Evolutionary conservation across 1,140 invertebrate genomes (phyloP).

Genomic region (Pantala flavescens): DNA sequence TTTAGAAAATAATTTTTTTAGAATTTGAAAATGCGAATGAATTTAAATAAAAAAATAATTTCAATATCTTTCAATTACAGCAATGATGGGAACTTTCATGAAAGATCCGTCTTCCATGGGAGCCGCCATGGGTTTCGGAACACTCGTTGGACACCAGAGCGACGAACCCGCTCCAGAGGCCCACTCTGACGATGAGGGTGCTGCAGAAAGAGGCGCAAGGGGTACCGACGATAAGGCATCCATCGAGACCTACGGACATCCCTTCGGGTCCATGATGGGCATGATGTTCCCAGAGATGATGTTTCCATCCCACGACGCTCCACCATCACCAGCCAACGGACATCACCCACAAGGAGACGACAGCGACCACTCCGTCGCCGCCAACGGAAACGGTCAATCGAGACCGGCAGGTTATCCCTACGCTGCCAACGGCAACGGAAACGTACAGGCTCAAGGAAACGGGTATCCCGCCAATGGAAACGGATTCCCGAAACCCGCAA

Average conservation of each 20-base stretch:
- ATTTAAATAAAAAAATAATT: no score
- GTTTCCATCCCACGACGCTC: not conserved
- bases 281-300: conserved; percentile 4
- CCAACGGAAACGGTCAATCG: not conserved
- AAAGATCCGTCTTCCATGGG: no score
- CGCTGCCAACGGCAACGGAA: no score
- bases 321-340: not conserved
- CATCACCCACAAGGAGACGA: not conserved
- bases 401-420: no score
- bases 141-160: not conserved
- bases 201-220: not conserved
- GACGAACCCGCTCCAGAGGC: not conserved
- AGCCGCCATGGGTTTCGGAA: not conserved
- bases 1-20: not conserved
- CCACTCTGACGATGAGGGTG: not conserved
- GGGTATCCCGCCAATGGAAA: no score
- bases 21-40: not conserved
- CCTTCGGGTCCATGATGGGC: not conserved
- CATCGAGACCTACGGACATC: not conserved
- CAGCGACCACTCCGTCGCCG: not conserved
- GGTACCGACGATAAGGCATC: not conserved
- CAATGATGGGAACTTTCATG: no score
- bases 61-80: no score
- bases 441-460: no score
- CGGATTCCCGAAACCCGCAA: not conserved